A percentile compares a stretch with the other conserved stretches of the same genome.
These are phyloP conservation scores for Scolopax bukidnonensis DNA, from an alignment of 2,797 vertebrate species.

Conservation along the genomic window DNA sequence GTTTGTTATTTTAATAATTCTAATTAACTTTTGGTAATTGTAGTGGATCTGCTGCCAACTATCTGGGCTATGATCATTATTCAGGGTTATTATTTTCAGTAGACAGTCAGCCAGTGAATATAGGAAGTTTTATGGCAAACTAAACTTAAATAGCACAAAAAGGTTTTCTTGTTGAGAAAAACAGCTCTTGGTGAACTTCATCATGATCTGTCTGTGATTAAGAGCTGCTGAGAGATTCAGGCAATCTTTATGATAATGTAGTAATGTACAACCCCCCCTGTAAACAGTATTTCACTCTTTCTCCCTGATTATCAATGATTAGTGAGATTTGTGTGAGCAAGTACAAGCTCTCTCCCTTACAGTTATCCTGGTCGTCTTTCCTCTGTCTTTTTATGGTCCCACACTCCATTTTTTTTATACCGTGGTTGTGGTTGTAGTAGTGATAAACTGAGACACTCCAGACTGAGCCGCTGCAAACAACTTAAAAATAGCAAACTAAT, in stretches of 20 bases:
- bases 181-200: slow-evolving; percentile 13
- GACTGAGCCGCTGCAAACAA: not conserved
- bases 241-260: slow-evolving; percentile 32
- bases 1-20: slow-evolving; percentile 77
- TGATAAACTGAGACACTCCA: not conserved
- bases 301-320: not conserved
- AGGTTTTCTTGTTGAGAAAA: slow-evolving; percentile 51
- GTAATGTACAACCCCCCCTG: not conserved
- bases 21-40: slow-evolving; percentile 78
- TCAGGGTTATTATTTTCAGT: slow-evolving; percentile 61
- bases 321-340: not conserved
- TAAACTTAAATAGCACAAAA: slow-evolving; percentile 10
- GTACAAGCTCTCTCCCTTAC: not conserved
- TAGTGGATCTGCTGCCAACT: slow-evolving; percentile 62
- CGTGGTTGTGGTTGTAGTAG: not conserved
- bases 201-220: not conserved
- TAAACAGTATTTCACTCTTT: slow-evolving; percentile 5
- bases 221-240: slow-evolving; percentile 28
- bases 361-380: not conserved
- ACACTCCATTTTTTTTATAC: not conserved
- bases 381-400: not conserved
- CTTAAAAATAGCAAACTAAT: rapidly evolving
- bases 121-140: slow-evolving; percentile 57
- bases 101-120: slow-evolving; percentile 39
- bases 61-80: not conserved